These are phyloP conservation scores for Oryzaephilus surinamensis DNA, from an alignment of 1,140 invertebrate genomes.

Conservation along the genomic window DNA sequence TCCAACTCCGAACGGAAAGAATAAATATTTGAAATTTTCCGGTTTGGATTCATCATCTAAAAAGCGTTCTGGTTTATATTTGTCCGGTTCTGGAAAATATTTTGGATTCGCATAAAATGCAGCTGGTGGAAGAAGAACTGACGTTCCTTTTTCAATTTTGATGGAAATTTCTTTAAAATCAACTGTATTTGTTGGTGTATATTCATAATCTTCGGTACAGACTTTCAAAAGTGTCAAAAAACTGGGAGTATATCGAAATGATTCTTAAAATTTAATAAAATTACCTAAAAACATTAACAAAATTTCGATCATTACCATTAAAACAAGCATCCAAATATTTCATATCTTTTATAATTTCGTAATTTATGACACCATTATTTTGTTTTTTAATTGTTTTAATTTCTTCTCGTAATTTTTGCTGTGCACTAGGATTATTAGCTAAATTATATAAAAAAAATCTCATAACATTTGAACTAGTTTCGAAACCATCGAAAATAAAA, in stretches of 20 bases:
- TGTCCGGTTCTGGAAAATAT: conserved; percentile 44
- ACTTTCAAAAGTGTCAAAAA: conserved; percentile 27
- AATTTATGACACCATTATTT: conserved; percentile 30
- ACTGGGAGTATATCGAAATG: conserved; percentile 38
- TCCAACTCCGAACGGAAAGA: conserved; percentile 53
- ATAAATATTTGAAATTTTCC: conserved; percentile 27
- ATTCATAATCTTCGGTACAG: conserved; percentile 18
- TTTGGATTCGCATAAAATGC: conserved; percentile 43
- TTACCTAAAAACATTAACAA: not conserved
- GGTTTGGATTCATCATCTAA: conserved; percentile 34
- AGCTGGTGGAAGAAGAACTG: conserved; percentile 44
- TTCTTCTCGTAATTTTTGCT: conserved; percentile 57
- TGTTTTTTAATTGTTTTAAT: conserved; percentile 33
- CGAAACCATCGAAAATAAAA: conserved; percentile 50
- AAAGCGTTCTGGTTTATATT: conserved; percentile 53
- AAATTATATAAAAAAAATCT: conserved; percentile 42
- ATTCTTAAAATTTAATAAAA: conserved; percentile 30
- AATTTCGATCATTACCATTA: conserved; percentile 25
- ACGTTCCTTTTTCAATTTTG: conserved; percentile 37
- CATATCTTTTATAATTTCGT: conserved; percentile 38
- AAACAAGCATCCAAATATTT: conserved; percentile 40
- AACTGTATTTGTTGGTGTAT: conserved; percentile 21
- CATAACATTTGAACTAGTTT: conserved; percentile 34
- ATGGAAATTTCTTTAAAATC: conserved; percentile 25
- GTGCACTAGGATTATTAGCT: conserved; percentile 48